phyloP scores from a whole-genome alignment of 2,888 invertebrate species.

The Spatulosminthurus flaviceps region DNA sequence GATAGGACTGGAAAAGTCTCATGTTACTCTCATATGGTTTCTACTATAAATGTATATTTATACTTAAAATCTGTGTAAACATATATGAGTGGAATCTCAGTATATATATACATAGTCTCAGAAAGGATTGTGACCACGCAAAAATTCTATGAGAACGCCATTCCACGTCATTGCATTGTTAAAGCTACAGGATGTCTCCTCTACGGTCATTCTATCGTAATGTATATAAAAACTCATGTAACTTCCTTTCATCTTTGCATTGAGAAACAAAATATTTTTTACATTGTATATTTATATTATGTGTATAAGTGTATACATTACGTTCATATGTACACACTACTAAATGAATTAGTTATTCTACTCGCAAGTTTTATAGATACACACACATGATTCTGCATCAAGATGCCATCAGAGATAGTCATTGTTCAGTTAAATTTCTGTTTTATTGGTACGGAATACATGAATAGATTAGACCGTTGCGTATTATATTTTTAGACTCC shows the following conservation, averaged over 20 bases:
- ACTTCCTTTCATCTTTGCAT: conserved; percentile 12
- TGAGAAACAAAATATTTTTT: conserved; percentile 8
- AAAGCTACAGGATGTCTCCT: conserved; percentile 34
- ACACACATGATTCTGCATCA: neutral
- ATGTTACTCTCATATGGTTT: neutral
- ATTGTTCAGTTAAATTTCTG: conserved; percentile 8
- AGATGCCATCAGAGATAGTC: conserved; percentile 14
- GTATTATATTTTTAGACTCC: neutral
- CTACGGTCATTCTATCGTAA: conserved; percentile 3
- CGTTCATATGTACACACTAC: neutral
- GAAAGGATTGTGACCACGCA: neutral
- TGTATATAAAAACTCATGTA: neutral
- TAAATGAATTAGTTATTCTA: neutral
- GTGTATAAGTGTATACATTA: neutral
- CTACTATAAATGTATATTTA: too few species aligned
- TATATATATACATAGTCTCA: neutral
- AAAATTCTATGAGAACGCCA: conserved; percentile 1
- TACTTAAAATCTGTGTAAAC: too few species aligned
- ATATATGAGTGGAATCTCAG: too few species aligned
- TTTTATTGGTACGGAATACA: conserved; percentile 14
- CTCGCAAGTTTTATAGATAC: too few species aligned
- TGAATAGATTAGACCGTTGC: neutral
- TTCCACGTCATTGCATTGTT: conserved; percentile 28
- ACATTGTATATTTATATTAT: neutral
- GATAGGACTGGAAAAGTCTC: neutral